These are phyloP conservation scores for Tachina lurida DNA, from an alignment of 2,888 invertebrate species.

Conservation along the genomic window DNA sequence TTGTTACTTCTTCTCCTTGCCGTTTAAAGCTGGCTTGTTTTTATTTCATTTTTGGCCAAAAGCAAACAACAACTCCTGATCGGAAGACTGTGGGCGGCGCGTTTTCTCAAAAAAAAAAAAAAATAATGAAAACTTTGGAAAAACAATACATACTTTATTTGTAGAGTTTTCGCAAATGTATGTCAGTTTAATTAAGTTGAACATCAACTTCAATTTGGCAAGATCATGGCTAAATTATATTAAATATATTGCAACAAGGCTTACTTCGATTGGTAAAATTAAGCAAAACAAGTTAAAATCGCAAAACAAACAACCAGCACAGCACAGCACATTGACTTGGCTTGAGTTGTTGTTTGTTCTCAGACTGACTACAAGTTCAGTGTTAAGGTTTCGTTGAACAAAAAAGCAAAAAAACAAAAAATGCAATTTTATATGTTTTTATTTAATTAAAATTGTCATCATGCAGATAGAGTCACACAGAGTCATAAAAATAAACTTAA, in stretches of 20 bases:
- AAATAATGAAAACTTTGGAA: constrained; percentile 6
- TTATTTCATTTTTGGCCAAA: not conserved
- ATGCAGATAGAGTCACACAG: constrained; percentile 48
- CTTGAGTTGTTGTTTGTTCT: constrained; percentile 49
- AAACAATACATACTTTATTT: constrained; percentile 60
- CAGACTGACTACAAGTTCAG: constrained; percentile 68
- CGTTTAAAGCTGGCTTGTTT: not conserved
- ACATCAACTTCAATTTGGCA: constrained; percentile 71
- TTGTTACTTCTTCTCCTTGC: not conserved
- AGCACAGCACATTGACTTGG: constrained; percentile 14
- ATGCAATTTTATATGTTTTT: constrained; percentile 35
- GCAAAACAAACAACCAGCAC: constrained; percentile 39
- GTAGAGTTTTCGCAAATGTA: constrained; percentile 62
- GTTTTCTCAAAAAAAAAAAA: constrained; percentile 25
- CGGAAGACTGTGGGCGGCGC: constrained; percentile 52
- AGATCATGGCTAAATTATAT: constrained; percentile 68
- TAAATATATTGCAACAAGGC: constrained; percentile 51
- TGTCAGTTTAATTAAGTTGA: constrained; percentile 72
- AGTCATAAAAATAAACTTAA: constrained; percentile 48
- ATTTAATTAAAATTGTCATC: constrained; percentile 70
- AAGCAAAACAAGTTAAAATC: constrained; percentile 65
- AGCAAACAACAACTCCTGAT: constrained; percentile 18
- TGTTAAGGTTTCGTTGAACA: constrained; percentile 68
- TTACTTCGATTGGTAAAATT: constrained; percentile 48
- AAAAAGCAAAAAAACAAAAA: constrained; percentile 4